Percentiles rank a stretch among this genome's conserved stretches.
Evolutionary conservation across 1,140 invertebrate genomes (phyloP).

Genomic region (Papilio xuthus): DNA sequence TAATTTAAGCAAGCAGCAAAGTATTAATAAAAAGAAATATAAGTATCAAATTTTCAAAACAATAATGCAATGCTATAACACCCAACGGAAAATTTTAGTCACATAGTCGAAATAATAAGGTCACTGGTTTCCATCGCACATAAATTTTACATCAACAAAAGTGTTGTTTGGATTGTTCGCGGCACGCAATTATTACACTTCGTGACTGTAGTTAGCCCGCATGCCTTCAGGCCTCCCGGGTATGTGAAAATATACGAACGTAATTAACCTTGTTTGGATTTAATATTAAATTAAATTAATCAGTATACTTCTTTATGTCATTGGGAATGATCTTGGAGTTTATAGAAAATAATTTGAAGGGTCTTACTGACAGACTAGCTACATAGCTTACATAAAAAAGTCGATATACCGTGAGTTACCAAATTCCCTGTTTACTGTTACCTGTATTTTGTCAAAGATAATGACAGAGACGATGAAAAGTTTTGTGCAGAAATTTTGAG

Average conservation of each 20-base stretch:
- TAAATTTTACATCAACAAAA: conserved; percentile 34
- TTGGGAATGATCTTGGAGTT: neutral
- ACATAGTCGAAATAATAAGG: neutral
- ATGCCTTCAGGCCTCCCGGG: neutral
- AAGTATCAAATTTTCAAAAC: no score
- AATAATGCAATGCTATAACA: neutral
- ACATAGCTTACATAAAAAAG: no score
- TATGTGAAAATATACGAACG: neutral
- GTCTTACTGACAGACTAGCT: no score
- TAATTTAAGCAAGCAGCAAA: no score
- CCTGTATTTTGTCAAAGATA: no score
- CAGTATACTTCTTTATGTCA: neutral
- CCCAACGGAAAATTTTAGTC: neutral
- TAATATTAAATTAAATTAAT: neutral
- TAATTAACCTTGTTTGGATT: neutral
- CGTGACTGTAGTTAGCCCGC: conserved; percentile 5
- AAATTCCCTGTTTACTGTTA: no score
- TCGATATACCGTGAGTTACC: no score
- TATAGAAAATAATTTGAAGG: no score
- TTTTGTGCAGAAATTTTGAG: no score
- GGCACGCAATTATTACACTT: conserved; percentile 12
- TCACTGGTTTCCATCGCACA: conserved; percentile 13
- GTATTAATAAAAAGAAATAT: no score
- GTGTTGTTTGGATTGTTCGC: neutral
- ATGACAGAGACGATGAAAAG: no score